Evolutionary conservation across 2,113 vertebrate species (phyloP), one percentile per base, ranked within the genome.

Genomic region (Malurus cyaneus): DNA sequence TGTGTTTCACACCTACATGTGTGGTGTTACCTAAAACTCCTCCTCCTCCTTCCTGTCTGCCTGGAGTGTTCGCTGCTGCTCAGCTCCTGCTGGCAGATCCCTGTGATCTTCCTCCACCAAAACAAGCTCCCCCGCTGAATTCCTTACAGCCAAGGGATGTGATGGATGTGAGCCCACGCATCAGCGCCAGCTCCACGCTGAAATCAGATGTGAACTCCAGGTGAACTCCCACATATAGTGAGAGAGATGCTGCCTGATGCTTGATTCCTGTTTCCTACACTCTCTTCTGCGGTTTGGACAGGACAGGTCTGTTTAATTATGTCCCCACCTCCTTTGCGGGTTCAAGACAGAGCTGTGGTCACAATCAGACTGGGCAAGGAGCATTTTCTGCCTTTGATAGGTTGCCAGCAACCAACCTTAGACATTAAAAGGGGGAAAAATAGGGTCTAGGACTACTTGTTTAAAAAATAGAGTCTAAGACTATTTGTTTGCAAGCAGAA

Each of bases 11-110:
- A 94, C 92, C 88, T 88, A 88, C 56, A 0, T 80, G 60, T 14
- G 6, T 36, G 86, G 65, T 94, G 96, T 88, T 93, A 93, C 91
- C 92, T 94, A 84, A 88, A 96, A 86, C 83, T 93, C 95, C 80
- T 94, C 95, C 94, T 86, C 88, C 72, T 96, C 91, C 72, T 96
- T 95, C 93, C 95, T 93, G 66, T 88, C 91, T 96, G 94, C 91
- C 95, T 93, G 76, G 88, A 94, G 95, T 84, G 76, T 91, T 92
- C 60, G 31, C 86, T 74, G 92, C 92, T 96, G 96, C 88, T 96
- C 95, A 95, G 77, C 86, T 95, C 60, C 94, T 91, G 94, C 91
- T 73, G 52, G 77, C 49, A 5, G 56, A 91, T 93, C 91, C 84
- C 88, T 95, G 86, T 92, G 96, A 95, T 96, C 92, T 94, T 96